These are phyloP conservation scores for Grus americana DNA, from an alignment of 2,113 vertebrate species.

Conservation along the genomic window DNA sequence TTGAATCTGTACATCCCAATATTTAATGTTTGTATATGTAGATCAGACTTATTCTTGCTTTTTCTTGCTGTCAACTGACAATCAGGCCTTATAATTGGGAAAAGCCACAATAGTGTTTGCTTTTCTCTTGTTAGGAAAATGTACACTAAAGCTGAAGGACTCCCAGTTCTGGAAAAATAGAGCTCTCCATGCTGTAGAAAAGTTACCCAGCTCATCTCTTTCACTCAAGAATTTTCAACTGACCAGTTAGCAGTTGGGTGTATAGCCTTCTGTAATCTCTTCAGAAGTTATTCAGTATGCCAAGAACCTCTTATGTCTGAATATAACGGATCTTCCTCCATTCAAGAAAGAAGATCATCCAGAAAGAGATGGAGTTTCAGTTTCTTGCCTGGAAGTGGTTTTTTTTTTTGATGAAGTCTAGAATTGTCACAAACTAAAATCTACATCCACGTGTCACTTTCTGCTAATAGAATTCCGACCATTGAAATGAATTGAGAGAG, in stretches of 20 bases:
- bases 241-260: background rate
- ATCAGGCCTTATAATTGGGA: background rate
- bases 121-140: background rate
- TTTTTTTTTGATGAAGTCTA: background rate
- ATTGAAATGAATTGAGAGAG: background rate
- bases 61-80: background rate
- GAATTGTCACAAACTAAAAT: background rate
- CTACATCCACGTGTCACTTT: background rate
- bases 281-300: background rate
- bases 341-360: background rate
- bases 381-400: background rate
- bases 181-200: background rate
- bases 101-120: background rate
- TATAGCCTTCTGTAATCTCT: accelerated
- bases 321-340: background rate
- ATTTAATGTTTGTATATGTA: background rate
- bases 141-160: background rate
- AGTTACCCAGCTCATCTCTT: background rate
- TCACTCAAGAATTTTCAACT: background rate
- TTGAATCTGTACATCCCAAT: background rate
- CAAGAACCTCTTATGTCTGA: background rate
- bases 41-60: background rate
- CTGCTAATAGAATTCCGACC: background rate
- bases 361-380: background rate
- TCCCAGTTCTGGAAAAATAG: background rate